Evolutionary conservation across 1,140 invertebrate species (phyloP), one percentile per base, ranked within the genome.

Genomic region (Helicoverpa armigera): DNA sequence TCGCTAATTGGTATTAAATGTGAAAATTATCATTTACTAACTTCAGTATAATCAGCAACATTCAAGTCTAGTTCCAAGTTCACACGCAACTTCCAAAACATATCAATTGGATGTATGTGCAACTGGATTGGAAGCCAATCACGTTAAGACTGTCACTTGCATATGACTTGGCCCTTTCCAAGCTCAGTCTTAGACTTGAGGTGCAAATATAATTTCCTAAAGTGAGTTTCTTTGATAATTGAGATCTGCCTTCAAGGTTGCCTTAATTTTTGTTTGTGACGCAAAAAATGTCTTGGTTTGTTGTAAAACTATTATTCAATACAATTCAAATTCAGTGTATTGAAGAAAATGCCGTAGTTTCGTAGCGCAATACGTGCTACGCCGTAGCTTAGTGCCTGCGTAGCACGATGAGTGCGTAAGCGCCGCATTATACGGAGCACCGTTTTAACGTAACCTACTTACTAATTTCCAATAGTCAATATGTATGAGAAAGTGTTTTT

Each of bases 81-180:
- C 35, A 43, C 35, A 43, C 35, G 35, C 7, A 35, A 35, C 7
- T 43, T 43, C 5, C 35, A 43, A 43, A 43, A 43, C 35, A 43
- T 43, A 43, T 43, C 35, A 43, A 43, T 43, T 5, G 5, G 5
- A 7, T 9, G 5, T 43, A 43, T 9, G 9, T 43, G 1, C 35
- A 7, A 43, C 35, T 35, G 35, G 7, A 35, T 23, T 23, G 9
- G 12, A 50, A 50, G 43, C 48, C 48, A 67, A 50, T 67, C 43
- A 50, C 18, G 65, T 50, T 18, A 18, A 69, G 43, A 23, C n/a
- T 23, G 16, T 69, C 65, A 69, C 65, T 16, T 69, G 43, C 43
- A 50, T 69, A 69, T 43, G 13, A 69, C 43, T 69, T 69, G 5
- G 35, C 35, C 35, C 16, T 18, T 58, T 58, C 16, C 16, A 23